Conservation (phyloP, 2,797 vertebrate species). For the Hemitrygon akajei region DNA sequence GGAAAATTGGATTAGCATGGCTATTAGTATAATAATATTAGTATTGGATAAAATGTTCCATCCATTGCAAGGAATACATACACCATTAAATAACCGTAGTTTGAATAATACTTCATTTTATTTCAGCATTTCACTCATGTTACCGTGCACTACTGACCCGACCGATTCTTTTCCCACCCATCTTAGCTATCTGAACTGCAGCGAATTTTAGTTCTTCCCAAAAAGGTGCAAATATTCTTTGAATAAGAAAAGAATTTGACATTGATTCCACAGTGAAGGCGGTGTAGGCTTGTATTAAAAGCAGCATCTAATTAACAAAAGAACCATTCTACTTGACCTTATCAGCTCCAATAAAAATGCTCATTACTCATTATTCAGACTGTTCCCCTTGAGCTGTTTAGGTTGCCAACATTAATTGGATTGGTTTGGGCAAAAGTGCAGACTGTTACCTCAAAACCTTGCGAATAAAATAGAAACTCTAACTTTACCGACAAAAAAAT, state of each 20-base stretch:
- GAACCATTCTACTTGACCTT: constrained; percentile 32
- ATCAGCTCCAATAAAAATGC: constrained; percentile 25
- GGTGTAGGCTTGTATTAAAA: neutral
- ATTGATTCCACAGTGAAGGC: neutral
- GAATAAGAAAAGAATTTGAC: neutral
- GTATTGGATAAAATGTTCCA: no score
- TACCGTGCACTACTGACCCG: neutral
- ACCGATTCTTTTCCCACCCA: neutral
- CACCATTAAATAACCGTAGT: neutral
- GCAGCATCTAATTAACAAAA: neutral
- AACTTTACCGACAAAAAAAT: neutral
- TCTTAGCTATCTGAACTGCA: neutral
- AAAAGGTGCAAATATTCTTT: neutral
- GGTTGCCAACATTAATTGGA: neutral
- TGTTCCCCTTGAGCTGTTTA: neutral
- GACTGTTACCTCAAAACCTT: neutral
- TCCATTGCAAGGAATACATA: neutral
- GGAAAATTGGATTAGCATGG: neutral
- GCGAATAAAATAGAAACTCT: neutral
- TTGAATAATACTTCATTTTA: neutral
- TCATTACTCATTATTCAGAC: constrained; percentile 21
- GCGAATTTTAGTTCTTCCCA: neutral
- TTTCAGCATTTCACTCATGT: neutral
- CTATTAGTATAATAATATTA: no score
- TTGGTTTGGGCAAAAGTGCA: neutral